phyloP scores from a whole-genome alignment of 2,113 vertebrate species.

The Oreochromis niloticus region DNA sequence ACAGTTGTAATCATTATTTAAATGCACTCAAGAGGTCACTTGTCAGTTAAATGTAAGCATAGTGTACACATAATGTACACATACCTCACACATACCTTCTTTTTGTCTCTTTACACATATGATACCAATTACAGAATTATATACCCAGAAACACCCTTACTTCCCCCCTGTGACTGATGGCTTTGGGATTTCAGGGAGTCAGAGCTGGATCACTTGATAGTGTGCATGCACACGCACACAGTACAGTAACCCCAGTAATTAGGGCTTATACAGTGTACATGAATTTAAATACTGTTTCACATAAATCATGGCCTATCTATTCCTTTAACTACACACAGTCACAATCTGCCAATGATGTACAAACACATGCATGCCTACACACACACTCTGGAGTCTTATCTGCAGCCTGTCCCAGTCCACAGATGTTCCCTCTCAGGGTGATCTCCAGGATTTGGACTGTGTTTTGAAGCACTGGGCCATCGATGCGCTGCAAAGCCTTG shows the following conservation, averaged over 20 bases:
- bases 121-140: conserved; percentile 15
- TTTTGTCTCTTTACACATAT: not conserved
- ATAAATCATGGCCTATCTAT: conserved; percentile 5
- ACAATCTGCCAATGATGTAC: not conserved
- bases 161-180: not conserved
- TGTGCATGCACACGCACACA: not conserved
- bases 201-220: not conserved
- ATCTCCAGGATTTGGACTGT: conserved; percentile 54
- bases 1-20: not conserved
- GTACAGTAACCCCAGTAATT: not conserved
- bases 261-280: not conserved
- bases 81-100: not conserved
- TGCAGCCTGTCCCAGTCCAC: conserved; percentile 19
- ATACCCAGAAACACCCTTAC: not conserved
- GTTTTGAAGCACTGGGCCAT: conserved; percentile 55
- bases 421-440: conserved; percentile 65
- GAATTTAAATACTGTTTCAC: not conserved
- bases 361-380: not conserved
- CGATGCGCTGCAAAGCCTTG: conserved; percentile 47
- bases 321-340: not conserved
- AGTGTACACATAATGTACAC: not conserved
- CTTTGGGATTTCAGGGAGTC: conserved; percentile 3
- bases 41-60: not conserved
- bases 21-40: not conserved
- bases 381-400: conserved; percentile 19